phyloP scores from a whole-genome alignment of 2,113 vertebrate genomes.

The Macroglossus sobrinus region DNA sequence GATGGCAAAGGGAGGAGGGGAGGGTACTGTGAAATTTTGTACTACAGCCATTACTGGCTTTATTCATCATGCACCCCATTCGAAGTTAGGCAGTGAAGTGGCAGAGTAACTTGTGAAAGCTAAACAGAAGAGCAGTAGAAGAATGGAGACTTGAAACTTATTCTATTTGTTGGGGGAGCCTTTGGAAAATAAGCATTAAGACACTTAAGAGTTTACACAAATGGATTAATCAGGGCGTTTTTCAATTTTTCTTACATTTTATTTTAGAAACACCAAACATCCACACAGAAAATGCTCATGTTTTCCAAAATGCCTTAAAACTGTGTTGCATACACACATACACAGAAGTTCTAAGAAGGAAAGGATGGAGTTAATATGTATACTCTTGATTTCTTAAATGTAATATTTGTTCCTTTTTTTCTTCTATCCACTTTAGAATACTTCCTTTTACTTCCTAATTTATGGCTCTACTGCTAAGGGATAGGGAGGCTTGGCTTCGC shows the following conservation, averaged over 20 bases:
- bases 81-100: not conserved
- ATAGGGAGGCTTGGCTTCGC: constrained; percentile 15
- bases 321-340: not conserved
- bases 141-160: not conserved
- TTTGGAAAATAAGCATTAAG: not conserved
- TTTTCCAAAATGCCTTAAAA: not conserved
- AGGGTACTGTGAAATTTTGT: not conserved
- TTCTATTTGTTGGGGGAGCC: not conserved
- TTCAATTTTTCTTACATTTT: not conserved
- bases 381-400: constrained; percentile 22
- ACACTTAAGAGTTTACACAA: constrained; percentile 4
- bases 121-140: not conserved
- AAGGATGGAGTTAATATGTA: not conserved
- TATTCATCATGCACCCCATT: not conserved
- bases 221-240: not conserved
- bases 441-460: constrained; percentile 29
- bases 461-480: not conserved
- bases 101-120: not conserved
- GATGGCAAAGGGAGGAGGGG: not conserved
- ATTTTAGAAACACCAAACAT: not conserved
- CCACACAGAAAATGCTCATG: not conserved
- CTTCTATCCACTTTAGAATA: not conserved
- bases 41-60: not conserved
- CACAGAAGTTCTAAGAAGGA: not conserved
- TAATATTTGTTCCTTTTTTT: constrained; percentile 1